Evolutionary conservation across 2,888 invertebrate genomes (phyloP), one percentile per base, ranked within the genome.

Genomic region (Drosophila longiperda): DNA sequence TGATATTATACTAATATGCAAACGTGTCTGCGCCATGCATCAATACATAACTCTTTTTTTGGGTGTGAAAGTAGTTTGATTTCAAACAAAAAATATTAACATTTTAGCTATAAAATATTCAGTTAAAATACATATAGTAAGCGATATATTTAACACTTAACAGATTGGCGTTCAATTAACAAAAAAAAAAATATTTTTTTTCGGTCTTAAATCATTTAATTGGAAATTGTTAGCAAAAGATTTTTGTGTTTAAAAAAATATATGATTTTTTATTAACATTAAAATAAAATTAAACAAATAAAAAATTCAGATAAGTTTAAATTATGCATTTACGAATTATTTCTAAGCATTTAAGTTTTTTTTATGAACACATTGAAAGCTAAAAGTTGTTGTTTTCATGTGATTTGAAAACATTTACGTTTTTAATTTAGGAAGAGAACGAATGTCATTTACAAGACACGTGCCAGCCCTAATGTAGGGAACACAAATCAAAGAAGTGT

Each of bases 401-500:
- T 15, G 3, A 26, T 33, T 48, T 26, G 7, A 20, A n/a, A 33
- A 29, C n/a, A 6, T 34, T 57, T 29, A 26, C 26, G 40, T 63
- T 53, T 54, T 57, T 64, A 64, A 69, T 66, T 75, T 60, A 32
- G 52, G 40, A 34, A 40, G 12, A 5, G 29, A 29, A 55, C n/a
- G 26, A 29, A 48, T 65, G 29, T 26, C 12, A 49, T 55, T 49
- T 33, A 38, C 32, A 33, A 34, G 61, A 32, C 72, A 57, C 75
- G 59, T 54, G 57, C 9, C 59, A 9, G 64, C 69, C 77, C 29
- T 77, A 80, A 75, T 78, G 75, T 80, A 73, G 78, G 75, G 74
- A 80, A 79, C 77, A 83, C 83, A 83, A 83, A 83, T 83, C 79
- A 83, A 79, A 83, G 75, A 82, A 70, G 75, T 76, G 79, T 79